A percentile compares a stretch with the other conserved stretches of the same genome.
Evolutionary conservation across 2,888 invertebrate species (phyloP).

Genomic region (Cantharis rufa): DNA sequence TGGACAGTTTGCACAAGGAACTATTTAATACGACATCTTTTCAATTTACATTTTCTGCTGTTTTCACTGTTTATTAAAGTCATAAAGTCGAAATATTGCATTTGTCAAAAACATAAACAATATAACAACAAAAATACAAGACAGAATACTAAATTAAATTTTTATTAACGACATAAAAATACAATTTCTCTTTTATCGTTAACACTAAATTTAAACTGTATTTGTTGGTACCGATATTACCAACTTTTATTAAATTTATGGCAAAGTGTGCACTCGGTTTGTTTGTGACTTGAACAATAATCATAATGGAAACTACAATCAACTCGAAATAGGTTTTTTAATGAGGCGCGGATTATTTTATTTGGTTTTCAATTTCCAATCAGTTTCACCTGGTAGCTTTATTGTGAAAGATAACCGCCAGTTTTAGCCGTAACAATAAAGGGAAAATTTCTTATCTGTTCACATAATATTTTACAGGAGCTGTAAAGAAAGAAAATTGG

Average conservation of each 20-base stretch:
- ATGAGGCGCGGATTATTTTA: neutral
- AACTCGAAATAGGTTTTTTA: neutral
- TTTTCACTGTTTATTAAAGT: conserved; percentile 3
- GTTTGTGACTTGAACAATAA: neutral
- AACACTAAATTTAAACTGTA: neutral
- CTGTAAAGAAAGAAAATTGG: neutral
- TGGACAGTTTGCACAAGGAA: conserved; percentile 5
- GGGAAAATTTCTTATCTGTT: neutral
- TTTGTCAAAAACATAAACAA: conserved; percentile 2
- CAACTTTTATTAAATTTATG: neutral
- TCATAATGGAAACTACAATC: neutral
- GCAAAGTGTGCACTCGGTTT: neutral
- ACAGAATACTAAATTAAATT: neutral
- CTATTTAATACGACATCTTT: conserved; percentile 17
- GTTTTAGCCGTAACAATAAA: neutral
- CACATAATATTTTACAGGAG: neutral
- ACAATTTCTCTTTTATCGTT: neutral
- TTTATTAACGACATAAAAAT: neutral
- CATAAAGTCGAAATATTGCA: neutral
- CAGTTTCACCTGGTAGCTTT: neutral
- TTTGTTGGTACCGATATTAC: neutral
- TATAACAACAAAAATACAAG: neutral
- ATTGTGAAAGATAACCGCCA: neutral
- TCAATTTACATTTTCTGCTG: conserved; percentile 17
- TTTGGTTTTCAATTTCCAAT: neutral